These are phyloP conservation scores for Sitophilus oryzae DNA, from an alignment of 1,140 invertebrate genomes.

Conservation along the genomic window DNA sequence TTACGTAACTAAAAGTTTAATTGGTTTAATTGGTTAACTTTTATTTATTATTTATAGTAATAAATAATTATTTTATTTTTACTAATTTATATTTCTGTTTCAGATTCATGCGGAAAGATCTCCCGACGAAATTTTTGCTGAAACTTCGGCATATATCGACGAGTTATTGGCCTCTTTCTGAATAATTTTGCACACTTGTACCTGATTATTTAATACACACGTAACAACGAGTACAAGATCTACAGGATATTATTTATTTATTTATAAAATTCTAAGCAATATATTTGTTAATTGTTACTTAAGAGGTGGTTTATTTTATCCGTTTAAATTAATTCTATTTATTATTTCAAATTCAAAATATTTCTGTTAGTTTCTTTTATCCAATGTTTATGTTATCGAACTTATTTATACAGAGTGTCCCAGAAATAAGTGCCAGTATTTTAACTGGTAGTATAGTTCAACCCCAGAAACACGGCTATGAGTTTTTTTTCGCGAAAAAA, in stretches of 20 bases:
- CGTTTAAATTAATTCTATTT: too few species aligned
- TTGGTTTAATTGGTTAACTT: not conserved
- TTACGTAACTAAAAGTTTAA: too few species aligned
- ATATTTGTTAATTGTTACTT: not conserved
- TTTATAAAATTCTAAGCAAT: not conserved
- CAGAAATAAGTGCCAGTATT: too few species aligned
- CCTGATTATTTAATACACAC: not conserved
- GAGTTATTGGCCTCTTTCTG: slow-evolving; percentile 13
- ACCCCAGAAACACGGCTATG: too few species aligned
- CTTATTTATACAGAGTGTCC: too few species aligned
- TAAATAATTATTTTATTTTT: not conserved
- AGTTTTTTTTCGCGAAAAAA: too few species aligned
- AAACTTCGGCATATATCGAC: slow-evolving; percentile 51
- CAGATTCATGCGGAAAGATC: slow-evolving; percentile 74
- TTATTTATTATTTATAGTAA: not conserved
- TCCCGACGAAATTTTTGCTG: slow-evolving; percentile 68
- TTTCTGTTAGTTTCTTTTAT: too few species aligned
- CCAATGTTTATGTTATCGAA: too few species aligned
- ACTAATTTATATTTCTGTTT: slow-evolving; percentile 8
- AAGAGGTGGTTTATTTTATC: not conserved
- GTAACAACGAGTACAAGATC: not conserved
- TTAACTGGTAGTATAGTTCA: too few species aligned
- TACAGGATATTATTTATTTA: not conserved
- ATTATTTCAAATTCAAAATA: not conserved
- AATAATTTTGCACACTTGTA: not conserved